Evolutionary conservation across 64 coral and sea anemone genomes (phyloP).

Genomic region (Trachythela sp.): DNA sequence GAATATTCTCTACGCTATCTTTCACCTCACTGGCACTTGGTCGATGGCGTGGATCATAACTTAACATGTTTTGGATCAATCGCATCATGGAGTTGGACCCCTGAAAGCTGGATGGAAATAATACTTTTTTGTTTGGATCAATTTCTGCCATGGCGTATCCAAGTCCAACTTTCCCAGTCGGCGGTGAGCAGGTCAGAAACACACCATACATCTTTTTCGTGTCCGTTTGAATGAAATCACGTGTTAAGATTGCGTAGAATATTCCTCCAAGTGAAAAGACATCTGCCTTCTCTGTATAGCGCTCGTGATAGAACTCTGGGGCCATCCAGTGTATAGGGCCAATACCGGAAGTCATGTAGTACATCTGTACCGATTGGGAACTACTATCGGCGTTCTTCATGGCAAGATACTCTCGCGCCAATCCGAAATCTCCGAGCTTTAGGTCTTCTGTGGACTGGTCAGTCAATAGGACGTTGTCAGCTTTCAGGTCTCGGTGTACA

Average conservation of each 20-base stretch:
- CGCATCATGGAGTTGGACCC: conserved; percentile 42
- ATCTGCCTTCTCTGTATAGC: conserved; percentile 67
- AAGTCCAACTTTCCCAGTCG: conserved; percentile 45
- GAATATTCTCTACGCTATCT: no score
- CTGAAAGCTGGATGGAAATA: conserved; percentile 30
- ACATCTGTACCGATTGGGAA: not conserved
- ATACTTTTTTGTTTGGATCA: not conserved
- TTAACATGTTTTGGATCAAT: conserved; percentile 31
- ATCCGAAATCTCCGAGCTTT: no score
- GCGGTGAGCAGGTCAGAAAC: no score
- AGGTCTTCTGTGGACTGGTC: no score
- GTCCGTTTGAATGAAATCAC: no score
- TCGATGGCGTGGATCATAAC: conserved; percentile 11
- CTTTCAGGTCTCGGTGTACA: no score
- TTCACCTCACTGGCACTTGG: conserved; percentile 3
- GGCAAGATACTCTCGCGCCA: conserved; percentile 27
- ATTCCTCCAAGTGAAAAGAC: conserved; percentile 58
- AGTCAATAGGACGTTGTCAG: no score
- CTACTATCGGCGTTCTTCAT: conserved; percentile 43
- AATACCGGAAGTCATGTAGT: conserved; percentile 51
- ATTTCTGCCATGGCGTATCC: conserved; percentile 50
- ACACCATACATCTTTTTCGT: no score
- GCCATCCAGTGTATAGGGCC: conserved; percentile 65
- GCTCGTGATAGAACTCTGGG: conserved; percentile 37
- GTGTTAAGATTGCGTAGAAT: conserved; percentile 59